Evolutionary conservation across 2,888 invertebrate genomes (phyloP).

Genomic region (Acronicta alni): DNA sequence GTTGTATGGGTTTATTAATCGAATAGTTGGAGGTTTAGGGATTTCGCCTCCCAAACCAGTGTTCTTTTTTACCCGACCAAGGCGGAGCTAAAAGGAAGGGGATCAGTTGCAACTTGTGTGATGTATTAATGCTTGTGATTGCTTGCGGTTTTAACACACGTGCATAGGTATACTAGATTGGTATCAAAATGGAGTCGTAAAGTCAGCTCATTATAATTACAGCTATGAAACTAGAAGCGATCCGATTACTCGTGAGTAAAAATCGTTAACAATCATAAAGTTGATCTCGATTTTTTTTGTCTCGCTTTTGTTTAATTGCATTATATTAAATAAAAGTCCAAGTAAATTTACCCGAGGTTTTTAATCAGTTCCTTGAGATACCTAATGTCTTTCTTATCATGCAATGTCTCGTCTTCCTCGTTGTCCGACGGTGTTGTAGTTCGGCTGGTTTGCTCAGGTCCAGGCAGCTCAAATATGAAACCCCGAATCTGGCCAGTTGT

Average conservation of each 20-base stretch:
- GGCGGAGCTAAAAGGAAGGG: constrained; percentile 5
- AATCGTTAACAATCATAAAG: not conserved
- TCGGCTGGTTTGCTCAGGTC: constrained; percentile 48
- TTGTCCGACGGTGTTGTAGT: constrained; percentile 50
- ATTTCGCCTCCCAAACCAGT: constrained; percentile 1
- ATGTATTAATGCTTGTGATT: not conserved
- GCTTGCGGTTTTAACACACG: no score
- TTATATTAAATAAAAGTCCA: constrained; percentile 42
- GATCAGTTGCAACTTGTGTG: not conserved
- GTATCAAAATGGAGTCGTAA: no score
- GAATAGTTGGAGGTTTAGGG: not conserved
- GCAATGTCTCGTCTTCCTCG: constrained; percentile 69
- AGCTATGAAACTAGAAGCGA: no score
- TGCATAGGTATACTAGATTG: no score
- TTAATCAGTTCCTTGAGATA: constrained; percentile 82
- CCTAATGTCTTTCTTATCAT: constrained; percentile 75
- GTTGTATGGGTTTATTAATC: not conserved
- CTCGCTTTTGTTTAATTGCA: constrained; percentile 2
- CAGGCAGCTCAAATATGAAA: constrained; percentile 72
- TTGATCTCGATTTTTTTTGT: not conserved
- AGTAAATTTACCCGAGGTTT: constrained; percentile 76
- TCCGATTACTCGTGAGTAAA: no score
- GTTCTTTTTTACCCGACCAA: constrained; percentile 5
- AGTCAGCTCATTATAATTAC: no score
- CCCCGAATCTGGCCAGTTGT: constrained; percentile 65